phyloP scores from a whole-genome alignment of 2,113 vertebrate genomes.

The Mormyrus iriodes region DNA sequence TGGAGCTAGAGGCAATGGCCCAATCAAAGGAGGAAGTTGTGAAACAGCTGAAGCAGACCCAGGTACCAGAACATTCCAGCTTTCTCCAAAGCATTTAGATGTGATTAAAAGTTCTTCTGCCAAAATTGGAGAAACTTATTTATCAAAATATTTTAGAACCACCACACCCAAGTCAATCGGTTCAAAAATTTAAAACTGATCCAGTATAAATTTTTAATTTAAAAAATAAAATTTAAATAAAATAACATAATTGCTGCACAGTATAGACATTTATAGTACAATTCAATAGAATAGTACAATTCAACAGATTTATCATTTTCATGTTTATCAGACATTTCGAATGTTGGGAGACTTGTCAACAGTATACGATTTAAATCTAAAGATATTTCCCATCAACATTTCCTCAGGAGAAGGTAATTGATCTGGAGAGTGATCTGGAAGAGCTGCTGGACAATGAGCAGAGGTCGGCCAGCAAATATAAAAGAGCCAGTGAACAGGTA shows the following conservation, averaged over 20 bases:
- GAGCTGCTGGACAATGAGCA: constrained; percentile 63
- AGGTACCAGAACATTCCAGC: constrained; percentile 42
- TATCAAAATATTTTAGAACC: not conserved
- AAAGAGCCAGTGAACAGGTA: constrained; percentile 63
- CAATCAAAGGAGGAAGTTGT: constrained; percentile 58
- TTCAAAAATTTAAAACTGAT: not conserved
- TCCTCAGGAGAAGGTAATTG: constrained; percentile 60
- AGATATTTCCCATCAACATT: not conserved
- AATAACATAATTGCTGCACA: not conserved
- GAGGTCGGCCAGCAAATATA: constrained; percentile 56
- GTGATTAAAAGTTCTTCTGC: not conserved
- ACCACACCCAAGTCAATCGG: not conserved
- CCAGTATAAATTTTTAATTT: not conserved
- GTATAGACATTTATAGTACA: not conserved
- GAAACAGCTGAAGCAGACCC: constrained; percentile 58
- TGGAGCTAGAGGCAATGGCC: constrained; percentile 57
- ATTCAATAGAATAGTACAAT: not conserved
- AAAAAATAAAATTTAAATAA: too few species aligned
- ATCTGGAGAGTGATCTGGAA: constrained; percentile 61
- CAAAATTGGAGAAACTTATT: not conserved
- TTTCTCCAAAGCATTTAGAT: not conserved
- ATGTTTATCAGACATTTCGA: not conserved
- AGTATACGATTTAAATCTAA: not conserved
- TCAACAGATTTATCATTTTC: not conserved
- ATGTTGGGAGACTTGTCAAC: not conserved